phyloP scores from a whole-genome alignment of 2,797 vertebrate genomes.

The Cirrhinus mrigala region DNA sequence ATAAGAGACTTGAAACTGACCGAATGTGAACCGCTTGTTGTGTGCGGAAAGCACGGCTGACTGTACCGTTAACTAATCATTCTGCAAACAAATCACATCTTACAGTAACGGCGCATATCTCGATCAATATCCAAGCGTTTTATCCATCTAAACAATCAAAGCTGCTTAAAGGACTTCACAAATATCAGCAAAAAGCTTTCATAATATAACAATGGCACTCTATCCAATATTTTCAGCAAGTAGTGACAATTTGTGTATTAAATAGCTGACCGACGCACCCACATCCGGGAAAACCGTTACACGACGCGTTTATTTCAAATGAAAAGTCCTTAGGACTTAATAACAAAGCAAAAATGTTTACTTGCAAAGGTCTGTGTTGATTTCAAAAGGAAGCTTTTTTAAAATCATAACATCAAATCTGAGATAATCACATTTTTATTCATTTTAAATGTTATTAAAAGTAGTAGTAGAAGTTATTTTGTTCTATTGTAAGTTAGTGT shows the following conservation, averaged over 20 bases:
- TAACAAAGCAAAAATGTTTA: not conserved
- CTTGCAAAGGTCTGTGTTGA: not conserved
- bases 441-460: not conserved
- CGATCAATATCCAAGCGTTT: not conserved
- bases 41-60: not conserved
- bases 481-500: not conserved
- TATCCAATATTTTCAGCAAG: not conserved
- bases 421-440: not conserved
- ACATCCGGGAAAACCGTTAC: constrained; percentile 49
- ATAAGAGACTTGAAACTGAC: not conserved
- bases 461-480: not conserved
- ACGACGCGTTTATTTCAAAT: not conserved
- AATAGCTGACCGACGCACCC: constrained; percentile 6
- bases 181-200: not conserved
- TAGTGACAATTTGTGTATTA: not conserved
- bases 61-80: constrained; percentile 22
- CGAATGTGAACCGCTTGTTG: not conserved
- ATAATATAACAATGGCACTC: not conserved
- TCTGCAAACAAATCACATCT: constrained; percentile 29
- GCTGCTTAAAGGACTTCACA: not conserved
- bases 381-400: not conserved
- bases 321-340: constrained; percentile 23
- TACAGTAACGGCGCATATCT: not conserved
- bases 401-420: not conserved
- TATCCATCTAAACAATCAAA: not conserved